Conservation (phyloP, 2,888 invertebrate genomes). For the Microctonus brassicae region DNA sequence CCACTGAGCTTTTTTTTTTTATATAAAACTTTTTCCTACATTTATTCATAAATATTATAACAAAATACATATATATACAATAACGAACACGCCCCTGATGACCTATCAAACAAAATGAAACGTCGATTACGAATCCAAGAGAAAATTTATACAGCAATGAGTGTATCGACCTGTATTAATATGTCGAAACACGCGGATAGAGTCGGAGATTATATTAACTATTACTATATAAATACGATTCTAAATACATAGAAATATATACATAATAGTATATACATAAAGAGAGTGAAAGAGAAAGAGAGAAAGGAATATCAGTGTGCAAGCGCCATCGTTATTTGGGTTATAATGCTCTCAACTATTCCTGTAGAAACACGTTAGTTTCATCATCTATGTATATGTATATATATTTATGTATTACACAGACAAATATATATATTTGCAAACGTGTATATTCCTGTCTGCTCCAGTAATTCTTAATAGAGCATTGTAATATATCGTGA, state of each 20-base stretch:
- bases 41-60: not conserved
- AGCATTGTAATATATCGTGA: constrained; percentile 48
- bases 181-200: constrained; percentile 45
- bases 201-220: constrained; percentile 14
- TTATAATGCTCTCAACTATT: too few species aligned
- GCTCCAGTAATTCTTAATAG: constrained; percentile 53
- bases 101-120: constrained; percentile 38
- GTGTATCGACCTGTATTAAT: constrained; percentile 42
- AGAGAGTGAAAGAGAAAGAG: too few species aligned
- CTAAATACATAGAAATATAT: too few species aligned
- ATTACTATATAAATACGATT: too few species aligned
- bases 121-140: constrained; percentile 35
- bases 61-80: not conserved
- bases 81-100: constrained; percentile 28
- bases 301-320: constrained; percentile 24
- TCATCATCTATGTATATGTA: not conserved
- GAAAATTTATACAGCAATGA: constrained; percentile 28
- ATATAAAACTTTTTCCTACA: too few species aligned
- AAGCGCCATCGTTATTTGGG: constrained; percentile 29
- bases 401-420: too few species aligned
- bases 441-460: constrained; percentile 46
- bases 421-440: too few species aligned
- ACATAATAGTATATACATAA: too few species aligned
- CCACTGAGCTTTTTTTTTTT: too few species aligned
- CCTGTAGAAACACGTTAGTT: not conserved